Base-by-base conservation (phyloP, 2,113 vertebrate species). In the Thalassoma bifasciatum region DNA sequence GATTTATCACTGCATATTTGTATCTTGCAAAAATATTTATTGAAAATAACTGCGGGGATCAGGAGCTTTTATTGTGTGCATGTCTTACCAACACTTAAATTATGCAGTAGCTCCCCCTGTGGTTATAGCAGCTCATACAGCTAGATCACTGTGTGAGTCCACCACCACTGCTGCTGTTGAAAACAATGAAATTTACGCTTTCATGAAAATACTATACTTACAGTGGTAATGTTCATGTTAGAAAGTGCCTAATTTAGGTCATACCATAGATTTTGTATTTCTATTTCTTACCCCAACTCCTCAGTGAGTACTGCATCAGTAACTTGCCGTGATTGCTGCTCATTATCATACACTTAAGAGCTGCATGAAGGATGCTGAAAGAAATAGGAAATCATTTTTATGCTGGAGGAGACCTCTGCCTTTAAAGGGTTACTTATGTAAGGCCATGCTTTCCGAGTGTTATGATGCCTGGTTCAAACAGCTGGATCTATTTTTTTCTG, bases 281-380 rank as follows among this genome's bases (percentile, higher is more conserved):
- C 49, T 17, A 58, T 84, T 69, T 72, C 37, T 60, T 65, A 38
- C 47, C 47, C 66, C 47, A 8, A 66, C 66, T 79, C 34, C 37
- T 77, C 60, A 67, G 22, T 58, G 59, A 77, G 62, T n/a, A 59
- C 60, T 81, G 71, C 69, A 66, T 51, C 73, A 84, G 82, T 83
- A 59, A 66, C 34, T 72, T 14, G 60, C 19, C 38, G 71, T 88
- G 86, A 90, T 92, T 89, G 84, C 81, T 72, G 13, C 79, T 92
- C 83, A 85, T 89, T 84, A 90, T 64, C 83, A 79, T 77, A 74
- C 65, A 83, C 87, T 89, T 75, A 74, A 75, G 73, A 36, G n/a
- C 53, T 62, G 69, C 81, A 67, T 81, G 59, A 87, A 82, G 46
- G 60, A 78, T 59, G 26, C 46, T 56, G 66, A 80, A 47, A 54